phyloP scores from a whole-genome alignment of 2,888 invertebrate species.

The Altica lythri region DNA sequence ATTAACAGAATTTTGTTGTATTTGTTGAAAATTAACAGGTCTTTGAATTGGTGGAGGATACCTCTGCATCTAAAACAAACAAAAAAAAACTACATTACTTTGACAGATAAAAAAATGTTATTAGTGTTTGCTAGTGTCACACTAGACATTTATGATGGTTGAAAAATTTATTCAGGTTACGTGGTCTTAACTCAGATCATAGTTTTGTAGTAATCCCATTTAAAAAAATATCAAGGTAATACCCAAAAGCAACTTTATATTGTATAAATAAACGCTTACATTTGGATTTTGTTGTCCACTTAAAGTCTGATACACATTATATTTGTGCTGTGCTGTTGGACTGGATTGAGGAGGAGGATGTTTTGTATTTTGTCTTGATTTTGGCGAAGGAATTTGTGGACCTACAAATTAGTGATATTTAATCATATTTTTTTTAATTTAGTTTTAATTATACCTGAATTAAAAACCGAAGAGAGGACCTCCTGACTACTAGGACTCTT shows the following conservation, averaged over 20 bases:
- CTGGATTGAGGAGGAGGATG: slow-evolving; percentile 63
- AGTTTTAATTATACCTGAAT: slow-evolving; percentile 55
- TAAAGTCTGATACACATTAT: slow-evolving; percentile 61
- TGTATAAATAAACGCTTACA: slow-evolving; percentile 41
- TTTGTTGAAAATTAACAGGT: slow-evolving; percentile 59
- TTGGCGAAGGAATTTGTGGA: slow-evolving; percentile 64
- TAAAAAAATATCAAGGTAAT: not conserved
- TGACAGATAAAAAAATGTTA: not conserved
- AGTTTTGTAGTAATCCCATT: too few relatives aligned
- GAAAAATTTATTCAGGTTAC: too few relatives aligned
- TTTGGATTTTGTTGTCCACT: slow-evolving; percentile 57
- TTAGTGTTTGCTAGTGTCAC: too few relatives aligned
- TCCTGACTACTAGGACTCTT: slow-evolving; percentile 63
- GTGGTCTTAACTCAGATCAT: too few relatives aligned
- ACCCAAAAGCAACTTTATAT: not conserved
- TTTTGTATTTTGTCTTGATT: slow-evolving; percentile 60
- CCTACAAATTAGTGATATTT: slow-evolving; percentile 50
- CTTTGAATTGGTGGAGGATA: slow-evolving; percentile 62
- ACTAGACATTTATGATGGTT: too few relatives aligned
- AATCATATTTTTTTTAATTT: not conserved
- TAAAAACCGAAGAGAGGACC: slow-evolving; percentile 63
- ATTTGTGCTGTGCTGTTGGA: slow-evolving; percentile 62
- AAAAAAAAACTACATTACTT: slow-evolving; percentile 21
- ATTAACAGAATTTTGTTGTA: slow-evolving; percentile 52
- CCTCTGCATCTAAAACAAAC: slow-evolving; percentile 48